Base-by-base conservation (phyloP, 2,797 vertebrate genomes). In the Eulemur coronatus region DNA sequence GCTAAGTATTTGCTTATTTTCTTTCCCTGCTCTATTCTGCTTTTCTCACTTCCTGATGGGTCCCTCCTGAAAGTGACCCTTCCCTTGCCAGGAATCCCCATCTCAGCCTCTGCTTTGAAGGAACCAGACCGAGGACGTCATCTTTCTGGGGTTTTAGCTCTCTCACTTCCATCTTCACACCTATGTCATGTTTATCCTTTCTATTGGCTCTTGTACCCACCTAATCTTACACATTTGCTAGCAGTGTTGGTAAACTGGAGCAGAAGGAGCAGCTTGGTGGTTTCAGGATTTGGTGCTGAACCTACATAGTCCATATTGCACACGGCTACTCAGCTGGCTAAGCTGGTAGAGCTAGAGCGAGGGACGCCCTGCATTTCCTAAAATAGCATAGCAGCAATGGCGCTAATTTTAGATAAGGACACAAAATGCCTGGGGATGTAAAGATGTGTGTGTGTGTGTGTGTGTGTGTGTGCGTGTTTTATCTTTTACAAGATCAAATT, bases 351-450 rank as follows among this genome's bases (percentile, higher is more conserved):
- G 92, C 69, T 94, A 75, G 82, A 80, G 38, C 1, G 10, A 80
- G 18, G 20, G 11, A 14, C 55, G 76, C 59, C 78, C 82, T 93
- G 33, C 0, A 33, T 91, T 91, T 65, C 92, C n/a, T 86, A 92
- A 95, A 94, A 91, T 73, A 96, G 82, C 41, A 59, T 24, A 80
- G n/a, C 38, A 91, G 70, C 55, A 84, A 75, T 2, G 69, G 17
- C 26, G 41, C 91, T 97, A 91, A 91, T 96, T 93, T 96, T 87
- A 95, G 43, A 91, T 84, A 55, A 94, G 84, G 57, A 81, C 65
- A 97, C 5, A 90, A 84, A 94, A 91, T 93, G 52, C 48, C 65
- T 84, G 46, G 57, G 69, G 76, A 87, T 84, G 0, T 86, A 94
- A 85, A 94, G 52, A 57, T 59, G 24, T 67, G 4, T 55, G 3